phyloP scores from a whole-genome alignment of 2,888 invertebrate species.

The Drosophila nr. perissopoda region DNA sequence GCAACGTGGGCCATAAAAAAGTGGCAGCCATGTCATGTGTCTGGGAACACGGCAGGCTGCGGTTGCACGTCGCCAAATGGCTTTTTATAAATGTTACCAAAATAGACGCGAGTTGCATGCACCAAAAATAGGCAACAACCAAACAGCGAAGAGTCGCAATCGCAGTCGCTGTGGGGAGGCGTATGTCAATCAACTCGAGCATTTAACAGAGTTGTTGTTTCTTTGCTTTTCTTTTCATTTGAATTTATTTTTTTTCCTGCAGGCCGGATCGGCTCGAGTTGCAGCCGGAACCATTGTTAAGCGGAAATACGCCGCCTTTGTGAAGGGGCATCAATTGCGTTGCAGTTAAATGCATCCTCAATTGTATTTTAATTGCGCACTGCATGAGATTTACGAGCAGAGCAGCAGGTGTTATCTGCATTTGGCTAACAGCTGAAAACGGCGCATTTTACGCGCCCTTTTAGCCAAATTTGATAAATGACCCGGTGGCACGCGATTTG shows the following conservation, averaged over 20 bases:
- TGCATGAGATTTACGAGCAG: conserved; percentile 63
- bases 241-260: neutral
- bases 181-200: conserved; percentile 69
- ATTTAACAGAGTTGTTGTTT: conserved; percentile 62
- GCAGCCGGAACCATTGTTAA: conserved; percentile 43
- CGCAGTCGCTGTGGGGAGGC: conserved; percentile 30
- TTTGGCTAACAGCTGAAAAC: conserved; percentile 27
- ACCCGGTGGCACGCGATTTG: conserved; percentile 57
- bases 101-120: conserved; percentile 73
- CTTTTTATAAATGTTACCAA: conserved; percentile 54
- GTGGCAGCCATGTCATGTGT: conserved; percentile 65
- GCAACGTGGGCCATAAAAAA: conserved; percentile 17
- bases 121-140: conserved; percentile 60
- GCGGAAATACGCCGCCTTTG: conserved; percentile 51
- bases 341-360: conserved; percentile 76
- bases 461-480: conserved; percentile 72
- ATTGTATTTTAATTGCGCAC: conserved; percentile 78
- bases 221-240: neutral
- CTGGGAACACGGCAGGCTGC: conserved; percentile 67
- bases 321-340: conserved; percentile 47
- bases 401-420: conserved; percentile 72
- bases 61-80: conserved; percentile 57
- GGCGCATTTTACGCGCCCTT: conserved; percentile 65
- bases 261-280: conserved; percentile 23
- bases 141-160: conserved; percentile 13